Conservation (phyloP, 2,888 invertebrate genomes). For the Cantharis rustica region DNA sequence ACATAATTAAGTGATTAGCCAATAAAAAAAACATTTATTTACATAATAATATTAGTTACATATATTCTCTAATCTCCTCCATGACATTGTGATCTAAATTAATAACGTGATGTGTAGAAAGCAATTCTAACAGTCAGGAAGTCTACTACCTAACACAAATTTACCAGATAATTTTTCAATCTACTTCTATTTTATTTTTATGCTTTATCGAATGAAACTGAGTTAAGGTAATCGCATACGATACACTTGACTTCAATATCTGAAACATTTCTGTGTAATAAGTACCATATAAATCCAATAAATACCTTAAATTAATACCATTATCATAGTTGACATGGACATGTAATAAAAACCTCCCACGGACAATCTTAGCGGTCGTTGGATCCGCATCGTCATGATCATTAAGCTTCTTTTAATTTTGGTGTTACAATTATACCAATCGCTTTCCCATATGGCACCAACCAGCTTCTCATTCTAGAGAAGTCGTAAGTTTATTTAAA, state of each 20-base stretch:
- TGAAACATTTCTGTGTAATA: not conserved
- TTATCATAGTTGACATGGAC: not conserved
- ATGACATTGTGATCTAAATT: too few species aligned
- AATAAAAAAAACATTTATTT: too few species aligned
- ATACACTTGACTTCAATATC: not conserved
- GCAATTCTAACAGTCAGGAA: too few species aligned
- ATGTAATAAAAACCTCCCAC: not conserved
- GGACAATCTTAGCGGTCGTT: not conserved
- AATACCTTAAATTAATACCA: not conserved
- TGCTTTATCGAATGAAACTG: not conserved
- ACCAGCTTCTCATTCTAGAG: not conserved
- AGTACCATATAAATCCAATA: not conserved
- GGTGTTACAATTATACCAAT: not conserved
- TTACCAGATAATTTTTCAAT: too few species aligned
- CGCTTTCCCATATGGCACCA: not conserved
- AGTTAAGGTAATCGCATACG: not conserved
- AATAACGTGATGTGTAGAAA: too few species aligned
- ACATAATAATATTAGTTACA: too few species aligned
- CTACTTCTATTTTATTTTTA: not conserved
- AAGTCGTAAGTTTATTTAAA: accelerated
- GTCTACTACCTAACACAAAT: too few species aligned
- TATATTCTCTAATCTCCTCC: too few species aligned
- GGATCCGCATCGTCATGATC: not conserved
- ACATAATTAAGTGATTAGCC: too few species aligned
- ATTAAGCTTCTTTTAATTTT: not conserved